Evolutionary conservation across 2,888 invertebrate species (phyloP).

Genomic region (Nezara viridula): DNA sequence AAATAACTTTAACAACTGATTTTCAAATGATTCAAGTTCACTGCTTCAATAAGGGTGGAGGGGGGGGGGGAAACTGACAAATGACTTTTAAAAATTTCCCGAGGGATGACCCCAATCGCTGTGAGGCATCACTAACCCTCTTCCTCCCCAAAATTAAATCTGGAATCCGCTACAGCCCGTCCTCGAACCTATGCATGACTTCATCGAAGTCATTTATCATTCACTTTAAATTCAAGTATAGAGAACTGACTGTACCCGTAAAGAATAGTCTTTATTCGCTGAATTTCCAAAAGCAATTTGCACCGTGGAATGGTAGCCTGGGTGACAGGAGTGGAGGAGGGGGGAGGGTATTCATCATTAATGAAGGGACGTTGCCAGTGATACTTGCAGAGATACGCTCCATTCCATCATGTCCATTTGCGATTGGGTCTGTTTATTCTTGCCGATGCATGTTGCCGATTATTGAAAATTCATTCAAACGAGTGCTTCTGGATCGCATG

Average conservation of each 20-base stretch:
- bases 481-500: background rate
- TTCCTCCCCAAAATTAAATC: too few relatives aligned
- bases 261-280: background rate
- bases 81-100: too few relatives aligned
- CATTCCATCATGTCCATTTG: background rate
- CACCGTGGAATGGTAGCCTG: background rate
- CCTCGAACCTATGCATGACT: too few relatives aligned
- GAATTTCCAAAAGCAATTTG: background rate
- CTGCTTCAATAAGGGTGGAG: too few relatives aligned
- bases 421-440: background rate
- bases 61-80: too few relatives aligned
- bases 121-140: too few relatives aligned
- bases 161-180: too few relatives aligned
- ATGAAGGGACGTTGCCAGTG: background rate
- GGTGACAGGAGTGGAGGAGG: too few relatives aligned
- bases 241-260: background rate
- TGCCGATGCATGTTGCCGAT: background rate
- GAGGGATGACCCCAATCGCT: too few relatives aligned
- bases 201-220: too few relatives aligned
- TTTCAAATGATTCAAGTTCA: too few relatives aligned
- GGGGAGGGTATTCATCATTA: background rate
- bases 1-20: too few relatives aligned
- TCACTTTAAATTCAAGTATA: background rate
- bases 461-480: background rate
- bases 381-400: background rate